Evolutionary conservation across 37 sponge, comb jelly and placozoan genomes (phyloP), one percentile per base, ranked within the genome.

Genomic region (Bolinopsis microptera): DNA sequence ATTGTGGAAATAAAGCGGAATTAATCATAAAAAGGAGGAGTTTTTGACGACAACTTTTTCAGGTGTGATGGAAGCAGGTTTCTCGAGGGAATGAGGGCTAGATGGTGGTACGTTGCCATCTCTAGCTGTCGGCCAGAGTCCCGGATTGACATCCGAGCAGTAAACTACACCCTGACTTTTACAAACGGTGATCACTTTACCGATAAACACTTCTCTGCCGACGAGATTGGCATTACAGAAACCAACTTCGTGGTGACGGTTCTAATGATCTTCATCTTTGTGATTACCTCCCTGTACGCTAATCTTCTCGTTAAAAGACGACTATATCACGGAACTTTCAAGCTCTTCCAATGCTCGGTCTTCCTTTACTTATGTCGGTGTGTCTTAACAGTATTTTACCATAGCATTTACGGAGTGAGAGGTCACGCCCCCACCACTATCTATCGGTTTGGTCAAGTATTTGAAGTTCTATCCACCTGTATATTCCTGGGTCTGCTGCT

Each of bases 91-190:
- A 9, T 36, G 27, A 13, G 90, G 26, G 36, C 90, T 1, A 2
- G 90, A 27, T 86, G 90, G 90, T 86, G 90, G 90, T 86, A 86
- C 61, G 36, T 86, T 16, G 61, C 90, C 3, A 24, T 86, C 8
- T 38, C 90, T 8, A 86, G 36, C 90, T 86, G 90, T n/a, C 21
- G 33, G 1, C 80, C 80, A 1, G 80, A 32, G 21, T 34, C 28
- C 18, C 27, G 32, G 1, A 35, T 77, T 8, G 18, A 72, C 75
- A 72, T n/a, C 26, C 26, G 3, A 8, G 5, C 75, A 24, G 75
- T 72, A 2, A 27, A 86, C 61, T 86, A 40, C 61, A 24, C 41
- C 27, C 61, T 86, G 26, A 41, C 61, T 28, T 86, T 86, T 23
- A 86, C 90, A 8, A 86, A 86, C 24, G 90, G 90, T 8, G 90